Base-by-base conservation (phyloP, 2,888 invertebrate species). In the Nomada ferruginata region DNA sequence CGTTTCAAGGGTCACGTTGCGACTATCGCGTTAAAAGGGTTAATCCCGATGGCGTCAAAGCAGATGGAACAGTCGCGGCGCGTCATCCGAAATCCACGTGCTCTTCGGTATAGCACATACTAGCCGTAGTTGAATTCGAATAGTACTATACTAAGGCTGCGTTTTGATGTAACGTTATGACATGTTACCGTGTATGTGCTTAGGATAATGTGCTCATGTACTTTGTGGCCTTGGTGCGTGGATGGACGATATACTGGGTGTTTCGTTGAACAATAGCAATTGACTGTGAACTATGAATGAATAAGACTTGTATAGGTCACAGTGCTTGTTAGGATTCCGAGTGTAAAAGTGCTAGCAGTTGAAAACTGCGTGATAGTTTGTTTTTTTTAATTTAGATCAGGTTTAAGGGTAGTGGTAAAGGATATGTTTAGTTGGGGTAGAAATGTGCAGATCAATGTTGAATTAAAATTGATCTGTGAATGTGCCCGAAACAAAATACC, bases 151-250 rank as follows among this genome's bases (percentile, higher is more conserved):
- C 36, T 60, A 64, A 57, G 20, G 71, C 76, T 82, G 76, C 77
- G 85, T 82, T 88, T 89, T 77, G 84, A 87, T 76, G 72, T 76
- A 84, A 85, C 83, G 70, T 69, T 50, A 29, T 36, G n/a, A 36
- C 57, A 55, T 44, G 61, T 65, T 64, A 57, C 36, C 73, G 59
- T 60, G 60, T 70, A 69, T 50, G 23, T 20, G 50, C 70, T 36
- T 15, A 36, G 57, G 53, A 71, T 69, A 77, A 79, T 76, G 63
- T 72, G 66, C 66, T 66, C 47, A 64, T 55, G 42, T 50, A 75
- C 47, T 59, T 44, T 18, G 26, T 59, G 53, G 42, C 50, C 57
- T 53, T 4, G 65, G 70, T 66, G 29, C 65, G n/a, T 59, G 20
- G 36, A 53, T 55, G 57, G 64, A 26, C 57, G 50, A 15, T 52